Evolutionary conservation across 2,113 vertebrate species (phyloP), one percentile per base, ranked within the genome.

Genomic region (Pollimyrus isidori): DNA sequence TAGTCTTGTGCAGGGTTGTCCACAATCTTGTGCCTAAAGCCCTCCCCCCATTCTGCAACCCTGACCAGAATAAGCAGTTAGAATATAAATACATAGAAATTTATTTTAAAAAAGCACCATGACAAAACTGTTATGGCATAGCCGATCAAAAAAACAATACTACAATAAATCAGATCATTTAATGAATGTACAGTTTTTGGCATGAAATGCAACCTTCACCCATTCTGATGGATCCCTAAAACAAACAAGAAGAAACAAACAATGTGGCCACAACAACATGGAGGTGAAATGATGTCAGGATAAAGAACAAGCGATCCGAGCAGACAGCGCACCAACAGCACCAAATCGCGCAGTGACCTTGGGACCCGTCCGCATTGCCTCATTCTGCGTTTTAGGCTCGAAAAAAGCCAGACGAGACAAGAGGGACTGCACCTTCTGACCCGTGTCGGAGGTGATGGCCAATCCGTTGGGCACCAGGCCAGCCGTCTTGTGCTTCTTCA

Each of bases 401-500:
- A 86, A 52, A n/a, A 86, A 86, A 86, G 19, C 48, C 85, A 1
- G 85, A 45, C 21, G 17, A 42, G 80, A 9, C 35, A 2, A 46
- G 19, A 23, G 39, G 39, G 45, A 15, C 49, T 7, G n/a, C 50
- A 99, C 98, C 97, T 99, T 99, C 92, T 98, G 96, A 93, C 96
- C 96, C 49, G 96, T 96, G 0, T 93, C 97, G 87, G 98, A 98
- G 92, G 97, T 98, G 94, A 99, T 98, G 83, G 97, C 97, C 92
- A 99, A 93, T 88, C 98, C 98, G 0, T 99, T 99, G 88, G 98
- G 98, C 86, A 99, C 96, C 42, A 99, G 95, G 62, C 98, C 96
- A 0, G 97, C 98, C 0, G 98, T 98, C 94, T 97, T 99, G 94
- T 99, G 98, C 93, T 99, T 99, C 93, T 99, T 99, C 87, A 99